These are phyloP conservation scores for Heterodera carotae DNA, from an alignment of 1,140 invertebrate species.

Conservation along the genomic window DNA sequence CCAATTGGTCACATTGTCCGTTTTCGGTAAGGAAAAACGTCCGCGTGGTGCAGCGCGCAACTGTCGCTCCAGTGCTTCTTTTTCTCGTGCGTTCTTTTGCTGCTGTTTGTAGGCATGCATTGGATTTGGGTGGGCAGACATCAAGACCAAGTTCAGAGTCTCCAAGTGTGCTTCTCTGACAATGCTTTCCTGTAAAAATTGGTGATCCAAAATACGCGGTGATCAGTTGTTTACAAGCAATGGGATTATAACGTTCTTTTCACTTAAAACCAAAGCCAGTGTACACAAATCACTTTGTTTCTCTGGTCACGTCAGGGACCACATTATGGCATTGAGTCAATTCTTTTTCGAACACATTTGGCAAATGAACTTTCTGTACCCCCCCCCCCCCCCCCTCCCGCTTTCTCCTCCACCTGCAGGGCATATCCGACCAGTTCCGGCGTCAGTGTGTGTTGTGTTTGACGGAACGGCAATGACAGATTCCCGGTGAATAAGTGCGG, in stretches of 20 bases:
- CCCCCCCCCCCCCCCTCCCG: conserved; percentile 31
- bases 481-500: conserved; percentile 59
- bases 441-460: conserved; percentile 45
- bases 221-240: conserved; percentile 4
- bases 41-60: not conserved
- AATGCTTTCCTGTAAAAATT: conserved; percentile 52
- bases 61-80: not conserved
- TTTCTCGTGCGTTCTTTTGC: not conserved
- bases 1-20: not conserved
- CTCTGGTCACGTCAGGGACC: too few relatives aligned
- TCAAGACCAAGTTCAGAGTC: conserved; percentile 60
- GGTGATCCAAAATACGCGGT: conserved; percentile 23
- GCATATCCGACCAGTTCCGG: conserved; percentile 62
- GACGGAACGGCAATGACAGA: conserved; percentile 53
- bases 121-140: conserved; percentile 54
- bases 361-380: too few relatives aligned
- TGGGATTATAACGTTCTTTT: too few relatives aligned
- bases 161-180: conserved; percentile 64
- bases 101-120: not conserved
- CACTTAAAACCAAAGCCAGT: too few relatives aligned
- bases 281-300: too few relatives aligned
- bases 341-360: too few relatives aligned
- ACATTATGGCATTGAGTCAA: too few relatives aligned
- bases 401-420: conserved; percentile 21
- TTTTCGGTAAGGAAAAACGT: not conserved